Conservation (phyloP, 2,797 vertebrate genomes). For the Hydrocynus forskahlii region DNA sequence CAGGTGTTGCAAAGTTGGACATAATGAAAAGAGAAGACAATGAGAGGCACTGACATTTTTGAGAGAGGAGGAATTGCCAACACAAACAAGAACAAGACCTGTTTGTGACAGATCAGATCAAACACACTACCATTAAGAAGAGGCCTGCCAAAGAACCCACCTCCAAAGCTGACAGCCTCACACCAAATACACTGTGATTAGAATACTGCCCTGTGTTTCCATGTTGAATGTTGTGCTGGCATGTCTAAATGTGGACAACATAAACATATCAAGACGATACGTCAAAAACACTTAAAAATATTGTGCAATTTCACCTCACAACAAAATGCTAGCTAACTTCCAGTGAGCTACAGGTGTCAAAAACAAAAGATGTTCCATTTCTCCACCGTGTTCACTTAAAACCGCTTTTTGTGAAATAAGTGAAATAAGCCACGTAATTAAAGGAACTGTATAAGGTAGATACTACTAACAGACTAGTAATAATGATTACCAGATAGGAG, state of each 20-base stretch:
- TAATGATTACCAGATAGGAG: neutral
- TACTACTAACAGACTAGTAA: neutral
- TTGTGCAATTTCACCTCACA: neutral
- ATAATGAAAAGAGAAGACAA: neutral
- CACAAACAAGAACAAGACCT: neutral
- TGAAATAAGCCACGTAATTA: too few species aligned
- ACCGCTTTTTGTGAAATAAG: neutral
- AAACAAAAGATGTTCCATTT: neutral
- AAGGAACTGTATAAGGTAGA: neutral
- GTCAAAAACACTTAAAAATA: neutral
- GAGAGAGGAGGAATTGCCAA: neutral
- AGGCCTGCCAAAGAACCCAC: neutral
- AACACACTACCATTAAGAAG: neutral
- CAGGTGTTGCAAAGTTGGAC: neutral
- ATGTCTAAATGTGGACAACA: neutral
- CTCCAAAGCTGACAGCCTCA: neutral
- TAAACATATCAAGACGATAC: neutral
- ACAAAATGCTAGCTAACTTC: neutral
- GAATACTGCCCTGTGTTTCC: neutral
- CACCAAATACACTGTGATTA: neutral
- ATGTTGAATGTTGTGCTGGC: neutral
- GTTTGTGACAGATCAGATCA: neutral
- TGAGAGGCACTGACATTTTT: neutral
- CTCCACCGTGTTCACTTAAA: neutral
- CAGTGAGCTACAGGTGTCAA: conserved; percentile 22